phyloP scores from a whole-genome alignment of 2,113 vertebrate genomes.

The Salvator merianae region DNA sequence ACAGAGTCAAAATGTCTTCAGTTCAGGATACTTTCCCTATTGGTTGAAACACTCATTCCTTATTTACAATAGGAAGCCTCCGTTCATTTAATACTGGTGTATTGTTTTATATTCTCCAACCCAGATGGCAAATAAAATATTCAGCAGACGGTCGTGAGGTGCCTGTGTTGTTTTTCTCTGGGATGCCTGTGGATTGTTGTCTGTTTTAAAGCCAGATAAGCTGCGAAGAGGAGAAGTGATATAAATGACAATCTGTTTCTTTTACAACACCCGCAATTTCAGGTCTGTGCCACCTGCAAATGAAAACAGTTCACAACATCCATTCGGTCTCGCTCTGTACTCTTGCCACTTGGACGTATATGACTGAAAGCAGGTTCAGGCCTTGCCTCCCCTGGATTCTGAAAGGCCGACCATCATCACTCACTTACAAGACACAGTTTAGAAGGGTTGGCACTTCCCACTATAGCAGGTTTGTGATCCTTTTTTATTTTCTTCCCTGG shows the following conservation, averaged over 20 bases:
- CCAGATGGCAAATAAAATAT: conserved; percentile 59
- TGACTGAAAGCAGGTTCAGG: background rate
- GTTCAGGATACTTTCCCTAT: background rate
- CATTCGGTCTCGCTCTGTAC: conserved; percentile 16
- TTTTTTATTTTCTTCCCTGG: background rate
- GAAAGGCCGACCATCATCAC: background rate
- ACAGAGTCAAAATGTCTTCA: background rate
- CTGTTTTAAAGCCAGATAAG: conserved; percentile 30
- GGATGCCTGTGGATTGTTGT: conserved; percentile 31
- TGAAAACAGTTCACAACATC: conserved; percentile 17
- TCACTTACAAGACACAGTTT: background rate
- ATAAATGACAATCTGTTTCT: conserved; percentile 46
- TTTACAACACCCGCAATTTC: conserved; percentile 27
- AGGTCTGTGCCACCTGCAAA: conserved; percentile 24
- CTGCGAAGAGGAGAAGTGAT: conserved; percentile 46
- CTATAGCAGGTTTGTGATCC: background rate
- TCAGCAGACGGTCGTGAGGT: conserved; percentile 16
- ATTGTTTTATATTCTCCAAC: conserved; percentile 32
- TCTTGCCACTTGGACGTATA: conserved; percentile 19
- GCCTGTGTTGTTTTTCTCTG: conserved; percentile 42
- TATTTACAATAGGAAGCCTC: background rate
- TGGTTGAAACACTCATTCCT: background rate
- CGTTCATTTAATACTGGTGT: conserved; percentile 9
- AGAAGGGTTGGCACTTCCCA: background rate
- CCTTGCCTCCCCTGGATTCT: background rate